These are phyloP conservation scores for Polyergus mexicanus DNA, from an alignment of 1,140 invertebrate genomes.

Conservation along the genomic window DNA sequence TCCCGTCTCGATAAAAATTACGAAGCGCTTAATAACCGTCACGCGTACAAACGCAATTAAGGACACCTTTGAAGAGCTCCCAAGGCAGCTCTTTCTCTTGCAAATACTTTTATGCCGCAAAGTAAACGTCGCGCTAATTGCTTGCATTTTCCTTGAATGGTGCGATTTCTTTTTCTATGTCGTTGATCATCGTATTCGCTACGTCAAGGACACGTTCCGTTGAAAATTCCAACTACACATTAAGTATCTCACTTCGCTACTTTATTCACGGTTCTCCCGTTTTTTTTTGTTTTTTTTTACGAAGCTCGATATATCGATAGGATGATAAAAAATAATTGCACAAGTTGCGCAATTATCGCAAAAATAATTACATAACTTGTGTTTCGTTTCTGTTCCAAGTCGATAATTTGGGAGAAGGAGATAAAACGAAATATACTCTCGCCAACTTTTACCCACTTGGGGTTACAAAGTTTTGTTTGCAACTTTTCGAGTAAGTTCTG, in stretches of 20 bases:
- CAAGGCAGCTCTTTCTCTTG: conserved; percentile 52
- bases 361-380: too few species aligned
- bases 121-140: conserved; percentile 58
- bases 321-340: conserved; percentile 22
- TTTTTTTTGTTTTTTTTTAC: background rate
- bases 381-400: background rate
- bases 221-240: background rate
- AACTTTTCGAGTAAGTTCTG: conserved; percentile 23
- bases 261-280: background rate
- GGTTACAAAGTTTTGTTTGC: conserved; percentile 34
- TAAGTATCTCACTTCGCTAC: background rate
- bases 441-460: background rate
- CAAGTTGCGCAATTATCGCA: background rate
- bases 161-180: conserved; percentile 25
- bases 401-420: conserved; percentile 19
- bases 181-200: conserved; percentile 31
- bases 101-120: conserved; percentile 45
- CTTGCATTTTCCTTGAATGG: conserved; percentile 50
- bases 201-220: conserved; percentile 21
- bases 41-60: conserved; percentile 48
- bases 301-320: background rate
- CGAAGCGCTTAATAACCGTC: conserved; percentile 27
- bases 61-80: conserved; percentile 51
- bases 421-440: conserved; percentile 10
- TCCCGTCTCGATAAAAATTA: conserved; percentile 23